Conservation (phyloP, 2,888 invertebrate genomes). For the Brenthis daphne region DNA sequence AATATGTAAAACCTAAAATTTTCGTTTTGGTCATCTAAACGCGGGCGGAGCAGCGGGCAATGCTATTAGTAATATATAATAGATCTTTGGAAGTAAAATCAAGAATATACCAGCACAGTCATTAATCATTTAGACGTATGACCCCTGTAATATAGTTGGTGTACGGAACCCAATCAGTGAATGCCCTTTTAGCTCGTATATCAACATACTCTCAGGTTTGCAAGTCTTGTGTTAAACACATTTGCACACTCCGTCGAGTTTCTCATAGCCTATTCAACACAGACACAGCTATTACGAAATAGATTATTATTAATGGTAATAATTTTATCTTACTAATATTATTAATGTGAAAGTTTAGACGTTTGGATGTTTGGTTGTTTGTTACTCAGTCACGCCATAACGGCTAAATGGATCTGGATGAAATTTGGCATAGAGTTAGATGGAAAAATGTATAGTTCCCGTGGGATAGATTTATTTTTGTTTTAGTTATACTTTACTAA, state of each 20-base stretch:
- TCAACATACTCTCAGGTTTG: constrained; percentile 10
- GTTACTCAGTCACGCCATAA: no score
- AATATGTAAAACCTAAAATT: no score
- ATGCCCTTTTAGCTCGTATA: constrained; percentile 21
- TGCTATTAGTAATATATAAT: not conserved
- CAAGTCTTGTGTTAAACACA: constrained; percentile 19
- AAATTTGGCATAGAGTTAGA: no score
- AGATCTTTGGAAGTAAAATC: not conserved
- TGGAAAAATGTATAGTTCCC: no score
- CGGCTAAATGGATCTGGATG: no score
- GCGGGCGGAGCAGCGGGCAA: no score
- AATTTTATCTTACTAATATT: no score
- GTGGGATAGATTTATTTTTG: no score
- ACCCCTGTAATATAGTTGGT: constrained; percentile 1
- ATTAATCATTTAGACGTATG: constrained; percentile 3
- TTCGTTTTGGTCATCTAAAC: no score
- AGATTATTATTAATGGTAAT: not conserved
- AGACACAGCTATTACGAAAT: not conserved
- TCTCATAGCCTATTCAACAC: constrained; percentile 6
- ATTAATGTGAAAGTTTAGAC: no score
- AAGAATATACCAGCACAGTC: not conserved
- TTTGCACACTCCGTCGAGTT: constrained; percentile 18
- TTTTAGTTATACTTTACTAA: no score
- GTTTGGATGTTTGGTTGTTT: no score
- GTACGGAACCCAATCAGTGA: constrained; percentile 13